Evolutionary conservation across 2,113 vertebrate species (phyloP).

Genomic region (Alectura lathami): DNA sequence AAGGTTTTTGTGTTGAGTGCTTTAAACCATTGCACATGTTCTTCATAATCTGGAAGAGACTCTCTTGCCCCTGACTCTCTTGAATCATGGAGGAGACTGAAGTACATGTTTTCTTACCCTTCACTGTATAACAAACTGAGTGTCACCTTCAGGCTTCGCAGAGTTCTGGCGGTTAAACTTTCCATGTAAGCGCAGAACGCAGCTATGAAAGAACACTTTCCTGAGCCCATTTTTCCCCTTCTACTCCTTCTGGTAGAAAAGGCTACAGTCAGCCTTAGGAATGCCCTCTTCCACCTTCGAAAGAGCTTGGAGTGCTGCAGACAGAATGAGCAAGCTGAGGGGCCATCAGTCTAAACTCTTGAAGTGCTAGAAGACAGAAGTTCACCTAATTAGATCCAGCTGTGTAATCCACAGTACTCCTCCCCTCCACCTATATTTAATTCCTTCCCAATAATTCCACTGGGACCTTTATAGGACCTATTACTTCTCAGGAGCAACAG

Average conservation of each 20-base stretch:
- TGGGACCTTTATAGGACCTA: neutral
- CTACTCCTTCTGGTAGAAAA: neutral
- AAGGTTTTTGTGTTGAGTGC: neutral
- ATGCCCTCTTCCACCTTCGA: neutral
- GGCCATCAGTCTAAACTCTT: neutral
- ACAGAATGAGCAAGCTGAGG: neutral
- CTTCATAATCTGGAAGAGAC: neutral
- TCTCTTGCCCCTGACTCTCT: neutral
- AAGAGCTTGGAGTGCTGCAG: neutral
- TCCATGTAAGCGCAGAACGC: neutral
- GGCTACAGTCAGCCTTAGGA: neutral
- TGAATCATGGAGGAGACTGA: neutral
- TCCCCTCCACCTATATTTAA: neutral
- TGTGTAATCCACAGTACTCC: neutral
- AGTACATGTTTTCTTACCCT: neutral
- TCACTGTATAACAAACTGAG: neutral
- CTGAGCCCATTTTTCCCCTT: neutral
- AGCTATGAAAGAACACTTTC: neutral
- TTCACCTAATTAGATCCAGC: neutral
- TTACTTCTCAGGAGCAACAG: neutral
- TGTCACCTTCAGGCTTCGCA: neutral
- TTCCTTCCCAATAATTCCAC: neutral
- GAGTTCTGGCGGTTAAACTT: neutral
- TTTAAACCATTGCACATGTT: neutral
- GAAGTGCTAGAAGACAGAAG: neutral